Evolutionary conservation across 2,113 vertebrate genomes (phyloP).

Genomic region (Apteryx mantelli): DNA sequence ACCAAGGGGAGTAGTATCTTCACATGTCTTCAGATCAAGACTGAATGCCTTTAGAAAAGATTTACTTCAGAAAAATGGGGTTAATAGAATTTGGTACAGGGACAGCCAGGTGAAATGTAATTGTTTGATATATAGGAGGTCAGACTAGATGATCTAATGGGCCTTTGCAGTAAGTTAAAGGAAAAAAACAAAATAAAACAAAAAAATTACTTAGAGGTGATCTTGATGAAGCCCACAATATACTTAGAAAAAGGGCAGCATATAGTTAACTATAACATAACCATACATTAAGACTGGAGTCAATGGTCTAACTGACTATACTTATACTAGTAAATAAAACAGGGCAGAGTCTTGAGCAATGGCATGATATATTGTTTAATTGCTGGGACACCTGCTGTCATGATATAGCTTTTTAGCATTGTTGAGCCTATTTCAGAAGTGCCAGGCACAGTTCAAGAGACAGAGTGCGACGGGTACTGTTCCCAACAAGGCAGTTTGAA

Average conservation of each 20-base stretch:
- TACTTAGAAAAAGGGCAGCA: neutral
- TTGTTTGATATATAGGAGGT: neutral
- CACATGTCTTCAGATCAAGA: neutral
- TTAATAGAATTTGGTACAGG: neutral
- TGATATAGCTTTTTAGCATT: neutral
- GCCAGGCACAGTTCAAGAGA: neutral
- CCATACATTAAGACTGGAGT: neutral
- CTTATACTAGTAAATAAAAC: neutral
- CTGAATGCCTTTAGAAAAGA: neutral
- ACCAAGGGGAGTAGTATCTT: neutral
- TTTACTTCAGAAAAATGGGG: neutral
- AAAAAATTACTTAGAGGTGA: neutral
- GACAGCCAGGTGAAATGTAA: neutral
- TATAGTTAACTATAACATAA: neutral
- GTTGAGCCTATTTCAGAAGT: neutral
- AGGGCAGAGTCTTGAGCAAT: neutral
- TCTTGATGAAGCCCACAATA: neutral
- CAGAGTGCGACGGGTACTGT: neutral
- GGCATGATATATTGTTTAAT: slow-evolving; percentile 6
- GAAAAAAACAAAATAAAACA: neutral
- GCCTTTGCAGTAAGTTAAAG: neutral
- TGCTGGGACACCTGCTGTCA: slow-evolving; percentile 4
- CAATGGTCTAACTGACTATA: neutral
- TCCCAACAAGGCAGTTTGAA: neutral
- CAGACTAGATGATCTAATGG: neutral